phyloP scores from a whole-genome alignment of 2,888 invertebrate genomes.

The Orthonevra nobilis region DNA sequence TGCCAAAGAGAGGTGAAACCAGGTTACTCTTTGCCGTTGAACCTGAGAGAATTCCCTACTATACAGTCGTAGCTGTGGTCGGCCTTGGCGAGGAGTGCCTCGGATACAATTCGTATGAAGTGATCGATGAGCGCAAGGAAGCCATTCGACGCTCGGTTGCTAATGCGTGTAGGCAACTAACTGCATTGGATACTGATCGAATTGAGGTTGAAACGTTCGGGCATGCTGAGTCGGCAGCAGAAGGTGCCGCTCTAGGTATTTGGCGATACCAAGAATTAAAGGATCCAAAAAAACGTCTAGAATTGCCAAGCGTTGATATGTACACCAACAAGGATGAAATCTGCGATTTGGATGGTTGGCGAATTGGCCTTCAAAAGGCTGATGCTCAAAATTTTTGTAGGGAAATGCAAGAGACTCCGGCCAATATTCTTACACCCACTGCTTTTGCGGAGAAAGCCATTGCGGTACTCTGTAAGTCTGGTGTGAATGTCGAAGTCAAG shows the following conservation, averaged over 20 bases:
- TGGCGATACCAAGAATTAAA: conserved; percentile 85
- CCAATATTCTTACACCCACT: conserved; percentile 90
- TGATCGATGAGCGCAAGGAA: conserved; percentile 88
- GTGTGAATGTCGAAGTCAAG: conserved; percentile 78
- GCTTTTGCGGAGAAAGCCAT: conserved; percentile 87
- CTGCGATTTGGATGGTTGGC: conserved; percentile 87
- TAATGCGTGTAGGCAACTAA: conserved; percentile 82
- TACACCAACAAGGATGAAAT: conserved; percentile 83
- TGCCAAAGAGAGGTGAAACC: conserved; percentile 81
- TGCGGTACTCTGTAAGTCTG: conserved; percentile 77
- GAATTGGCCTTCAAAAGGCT: conserved; percentile 86
- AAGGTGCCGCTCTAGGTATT: conserved; percentile 86
- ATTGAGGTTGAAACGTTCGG: conserved; percentile 87
- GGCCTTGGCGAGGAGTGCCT: conserved; percentile 87
- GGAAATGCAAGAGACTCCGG: conserved; percentile 89
- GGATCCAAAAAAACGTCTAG: conserved; percentile 73
- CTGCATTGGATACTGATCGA: conserved; percentile 81
- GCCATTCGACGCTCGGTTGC: conserved; percentile 87
- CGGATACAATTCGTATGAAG: conserved; percentile 85
- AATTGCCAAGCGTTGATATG: conserved; percentile 78
- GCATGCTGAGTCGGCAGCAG: conserved; percentile 89
- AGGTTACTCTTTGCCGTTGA: conserved; percentile 85
- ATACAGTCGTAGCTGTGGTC: conserved; percentile 85
- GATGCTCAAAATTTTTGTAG: conserved; percentile 90
- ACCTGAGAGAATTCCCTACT: conserved; percentile 79